These are phyloP conservation scores for Drosophila recens DNA, from an alignment of 2,888 invertebrate species.

Conservation along the genomic window DNA sequence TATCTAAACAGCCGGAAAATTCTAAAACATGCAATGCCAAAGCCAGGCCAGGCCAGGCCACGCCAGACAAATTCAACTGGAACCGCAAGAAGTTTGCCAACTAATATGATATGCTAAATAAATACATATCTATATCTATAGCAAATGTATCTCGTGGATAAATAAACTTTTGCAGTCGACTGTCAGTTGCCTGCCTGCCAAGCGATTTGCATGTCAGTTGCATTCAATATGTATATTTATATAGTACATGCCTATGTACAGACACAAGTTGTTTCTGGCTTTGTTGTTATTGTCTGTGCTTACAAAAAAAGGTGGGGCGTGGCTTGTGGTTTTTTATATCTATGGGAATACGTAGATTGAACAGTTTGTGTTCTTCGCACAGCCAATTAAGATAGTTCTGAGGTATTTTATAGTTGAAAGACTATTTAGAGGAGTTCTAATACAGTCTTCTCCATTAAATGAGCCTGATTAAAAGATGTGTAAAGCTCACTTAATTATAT, in stretches of 20 bases:
- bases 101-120: slow-evolving; percentile 63
- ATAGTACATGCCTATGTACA: slow-evolving; percentile 7
- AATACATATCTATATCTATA: slow-evolving; percentile 43
- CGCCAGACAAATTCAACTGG: slow-evolving; percentile 31
- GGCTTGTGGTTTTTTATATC: slow-evolving; percentile 17
- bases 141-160: slow-evolving; percentile 62
- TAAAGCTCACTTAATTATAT: slow-evolving; percentile 3
- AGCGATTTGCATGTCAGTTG: slow-evolving; percentile 67
- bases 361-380: slow-evolving; percentile 4
- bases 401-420: neutral
- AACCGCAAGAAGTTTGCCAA: slow-evolving; percentile 58
- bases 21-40: slow-evolving; percentile 61
- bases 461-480: neutral
- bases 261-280: slow-evolving; percentile 10
- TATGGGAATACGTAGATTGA: neutral
- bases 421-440: neutral
- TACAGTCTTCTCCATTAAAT: neutral
- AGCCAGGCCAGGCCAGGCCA: slow-evolving; percentile 18
- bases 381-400: slow-evolving; percentile 17
- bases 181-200: slow-evolving; percentile 57
- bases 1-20: slow-evolving; percentile 74
- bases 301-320: slow-evolving; percentile 6
- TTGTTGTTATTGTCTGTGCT: slow-evolving; percentile 11
- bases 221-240: slow-evolving; percentile 14
- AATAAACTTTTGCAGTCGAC: slow-evolving; percentile 55